Evolutionary conservation across 2,888 invertebrate genomes (phyloP), one percentile per base, ranked within the genome.

Genomic region (Idaea dimidiata): DNA sequence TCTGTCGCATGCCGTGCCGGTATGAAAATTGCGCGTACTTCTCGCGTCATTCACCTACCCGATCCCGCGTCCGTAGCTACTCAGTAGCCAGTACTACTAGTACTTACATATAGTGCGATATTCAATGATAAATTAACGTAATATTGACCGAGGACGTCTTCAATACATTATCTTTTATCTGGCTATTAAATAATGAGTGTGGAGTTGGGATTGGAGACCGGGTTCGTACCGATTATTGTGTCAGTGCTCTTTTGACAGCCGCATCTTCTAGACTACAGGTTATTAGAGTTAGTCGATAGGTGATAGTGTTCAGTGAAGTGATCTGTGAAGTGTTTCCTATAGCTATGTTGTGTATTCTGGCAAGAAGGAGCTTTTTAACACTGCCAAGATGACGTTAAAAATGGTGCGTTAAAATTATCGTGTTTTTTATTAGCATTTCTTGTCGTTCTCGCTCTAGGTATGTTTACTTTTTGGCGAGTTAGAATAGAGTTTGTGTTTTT

Each of bases 111-210:
- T 17, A 14, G 43, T 43, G 72, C 70, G 66, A 72, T 74, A 76
- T 78, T 80, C 74, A 79, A 74, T 71, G 81, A 84, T 81, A 84
- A 43, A 43, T 84, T 86, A 81, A 56, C 57, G 78, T 80, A 77
- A 73, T 84, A 86, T 86, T 87, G 87, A 81, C 84, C 81, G 89
- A 86, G 86, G 87, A 86, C 87, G 84, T 70, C 79, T 24, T 84
- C 82, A 85, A 87, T 86, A 88, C 89, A 89, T 91, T 88, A 90
- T 91, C 88, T 88, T 89, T 90, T 90, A 89, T 91, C 89, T 84
- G 86, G 71, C 83, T 86, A 89, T 89, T 91, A 87, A 90, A 87
- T 91, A 90, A 89, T 88, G 88, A 87, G 86, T 76, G 77, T 63
- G 72, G 77, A 69, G 24, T 5, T 1, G 24, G 73, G 66, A 58